phyloP scores from a whole-genome alignment of 2,113 vertebrate species.

The Chiloscyllium plagiosum region DNA sequence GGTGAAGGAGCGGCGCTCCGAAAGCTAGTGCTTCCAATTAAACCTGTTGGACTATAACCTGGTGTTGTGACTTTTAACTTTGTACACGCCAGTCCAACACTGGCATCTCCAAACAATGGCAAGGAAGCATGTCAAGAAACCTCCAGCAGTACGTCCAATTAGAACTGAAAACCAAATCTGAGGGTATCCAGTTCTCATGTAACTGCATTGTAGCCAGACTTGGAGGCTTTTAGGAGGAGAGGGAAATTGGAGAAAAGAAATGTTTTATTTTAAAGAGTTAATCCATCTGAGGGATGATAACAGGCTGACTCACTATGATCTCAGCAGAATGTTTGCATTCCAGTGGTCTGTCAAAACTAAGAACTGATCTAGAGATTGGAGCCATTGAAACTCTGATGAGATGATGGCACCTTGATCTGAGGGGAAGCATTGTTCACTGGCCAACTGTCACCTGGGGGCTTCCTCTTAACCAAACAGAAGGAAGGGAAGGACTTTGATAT shows the following conservation, averaged over 20 bases:
- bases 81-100: no score
- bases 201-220: not conserved
- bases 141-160: not conserved
- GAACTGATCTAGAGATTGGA: not conserved
- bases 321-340: not conserved
- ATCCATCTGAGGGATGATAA: not conserved
- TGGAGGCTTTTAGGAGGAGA: not conserved
- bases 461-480: not conserved
- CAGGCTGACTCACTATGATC: not conserved
- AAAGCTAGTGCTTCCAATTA: no score
- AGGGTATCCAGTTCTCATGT: not conserved
- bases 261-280: not conserved
- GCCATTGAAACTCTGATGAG: not conserved
- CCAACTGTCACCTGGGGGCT: not conserved
- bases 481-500: not conserved
- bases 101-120: not conserved
- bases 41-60: no score
- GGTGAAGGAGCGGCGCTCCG: no score
- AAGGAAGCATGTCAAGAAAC: not conserved
- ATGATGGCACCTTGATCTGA: not conserved
- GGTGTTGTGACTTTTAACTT: no score
- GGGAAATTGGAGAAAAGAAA: not conserved
- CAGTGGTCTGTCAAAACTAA: not conserved
- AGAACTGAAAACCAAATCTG: not conserved
- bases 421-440: not conserved